Evolutionary conservation across 2,113 vertebrate genomes (phyloP), one percentile per base, ranked within the genome.

Genomic region (Entosphenus tridentatus): DNA sequence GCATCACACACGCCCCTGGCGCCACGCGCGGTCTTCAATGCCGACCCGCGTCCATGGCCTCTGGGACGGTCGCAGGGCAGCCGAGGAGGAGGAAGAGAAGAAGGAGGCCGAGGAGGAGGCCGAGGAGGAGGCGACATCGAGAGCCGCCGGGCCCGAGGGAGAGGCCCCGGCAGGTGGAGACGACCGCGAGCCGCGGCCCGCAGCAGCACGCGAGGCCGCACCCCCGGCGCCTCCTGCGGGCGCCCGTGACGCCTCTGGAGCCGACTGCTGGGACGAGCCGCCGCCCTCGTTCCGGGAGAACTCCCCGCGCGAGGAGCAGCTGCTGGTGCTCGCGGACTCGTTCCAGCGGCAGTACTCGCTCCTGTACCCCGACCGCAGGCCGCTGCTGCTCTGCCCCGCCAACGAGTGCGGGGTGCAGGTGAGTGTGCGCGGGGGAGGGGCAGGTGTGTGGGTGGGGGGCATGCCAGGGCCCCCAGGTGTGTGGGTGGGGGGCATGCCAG

Each of bases 341-440:
- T 93, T 91, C 75, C 74, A 78, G 21, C 72, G 70, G 59, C 89
- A 91, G 74, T 95, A 85, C 55, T 68, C 67, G 2, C 77, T 83
- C 69, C 73, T 95, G 69, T 87, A 78, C 72, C 89, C 89, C 0
- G 82, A 86, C 11, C 85, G 86, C 2, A 80, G 83, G 68, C 80
- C 78, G 0, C 86, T 91, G 70, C 81, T 95, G 72, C 77, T 92
- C 57, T 74, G 79, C 57, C 87, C 87, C 0, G 7, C 76, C 68
- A 97, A 97, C 0, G 89, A 96, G 72, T 91, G 82, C 13, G 79
- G 81, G 0, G 73, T 90, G 12, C 75, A 84, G 73, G 90, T 95
- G 77, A 67, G 73, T 58, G 55, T 0, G 3, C 39, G n/a, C 11
- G n/a, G 17, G 18, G 13, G 56, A 12, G 13, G 9, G 3, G 11